Evolutionary conservation across 2,113 vertebrate genomes (phyloP), one percentile per base, ranked within the genome.

Genomic region (Ciconia maguari): DNA sequence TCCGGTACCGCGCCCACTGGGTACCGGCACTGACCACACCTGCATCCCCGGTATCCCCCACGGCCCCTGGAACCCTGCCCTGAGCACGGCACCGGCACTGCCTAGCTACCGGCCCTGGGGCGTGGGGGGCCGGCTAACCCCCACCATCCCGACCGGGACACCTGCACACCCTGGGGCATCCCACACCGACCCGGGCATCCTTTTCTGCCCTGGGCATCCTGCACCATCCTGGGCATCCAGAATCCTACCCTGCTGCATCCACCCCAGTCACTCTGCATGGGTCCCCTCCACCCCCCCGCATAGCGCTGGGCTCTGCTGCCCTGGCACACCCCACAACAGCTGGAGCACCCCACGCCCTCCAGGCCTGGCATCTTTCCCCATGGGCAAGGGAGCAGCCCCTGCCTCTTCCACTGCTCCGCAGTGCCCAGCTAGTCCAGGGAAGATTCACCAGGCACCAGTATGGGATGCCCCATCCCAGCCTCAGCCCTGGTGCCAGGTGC

Each of bases 181-280:
- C 26, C 13, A 9, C 32, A 6, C 13, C 3, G 14, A 17, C 27
- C 75, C 2, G 16, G 8, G 62, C 41, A 32, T 55, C 51, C 21
- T 7, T 6, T 10, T 13, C 48, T 15, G 7, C 38, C n/a, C 68
- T 7, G 30, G 5, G 66, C 46, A 25, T 60, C 44, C 24, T 46
- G 44, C 44, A 46, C 44, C 32, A 32, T 6, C 36, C 10, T 8
- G 57, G 10, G 26, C 36, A 2, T 7, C 24, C 41, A 13, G 61
- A 76, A 65, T n/a, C 51, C 94, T 80, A 51, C 64, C 89, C 82
- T 92, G 5, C 97, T 68, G 93, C 79, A 91, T 38, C 38, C 38
- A 38, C 38, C 38, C 38, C 38, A 38, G 38, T 38, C 29, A 4
- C 71, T 32, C 79, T 34, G 66, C 62, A 5, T 2, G 10, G 46